Percentiles rank a stretch among this genome's conserved stretches.
phyloP scores from a whole-genome alignment of 2,888 invertebrate genomes.

The Unio pictorum region DNA sequence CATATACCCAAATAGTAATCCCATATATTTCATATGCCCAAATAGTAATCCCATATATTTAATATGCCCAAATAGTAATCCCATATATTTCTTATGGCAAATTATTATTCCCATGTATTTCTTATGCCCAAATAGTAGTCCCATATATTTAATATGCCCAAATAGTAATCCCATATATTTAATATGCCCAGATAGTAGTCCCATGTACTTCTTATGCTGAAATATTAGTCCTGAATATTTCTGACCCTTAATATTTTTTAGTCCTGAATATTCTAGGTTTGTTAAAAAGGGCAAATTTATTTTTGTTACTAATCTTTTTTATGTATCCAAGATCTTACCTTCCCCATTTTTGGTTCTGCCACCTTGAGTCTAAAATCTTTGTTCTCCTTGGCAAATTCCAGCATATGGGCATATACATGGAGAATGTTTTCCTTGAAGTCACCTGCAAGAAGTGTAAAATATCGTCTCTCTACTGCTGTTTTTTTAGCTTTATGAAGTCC shows the following conservation, averaged over 20 bases:
- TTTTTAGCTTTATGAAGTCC: not conserved
- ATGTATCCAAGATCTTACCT: conserved; percentile 50
- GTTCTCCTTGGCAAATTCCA: conserved; percentile 62
- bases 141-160: no score
- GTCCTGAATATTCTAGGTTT: not conserved
- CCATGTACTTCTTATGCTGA: not conserved
- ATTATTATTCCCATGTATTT: no score
- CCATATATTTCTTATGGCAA: no score
- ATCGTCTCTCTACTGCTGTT: no score
- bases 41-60: no score
- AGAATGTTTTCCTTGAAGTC: conserved; percentile 69
- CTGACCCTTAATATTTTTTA: no score
- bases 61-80: not conserved
- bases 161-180: no score
- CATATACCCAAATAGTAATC: no score
- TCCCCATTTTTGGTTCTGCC: conserved; percentile 67
- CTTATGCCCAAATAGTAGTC: no score
- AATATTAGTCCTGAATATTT: not conserved
- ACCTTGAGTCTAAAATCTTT: conserved; percentile 60
- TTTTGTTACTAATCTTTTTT: not conserved
- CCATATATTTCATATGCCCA: not conserved
- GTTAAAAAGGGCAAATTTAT: not conserved
- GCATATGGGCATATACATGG: conserved; percentile 70
- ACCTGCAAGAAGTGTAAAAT: conserved; percentile 46
- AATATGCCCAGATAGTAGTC: not conserved